Percentiles rank a stretch among this genome's conserved stretches.
phyloP scores from a whole-genome alignment of 2,888 invertebrate genomes.

The Acleris holmiana region DNA sequence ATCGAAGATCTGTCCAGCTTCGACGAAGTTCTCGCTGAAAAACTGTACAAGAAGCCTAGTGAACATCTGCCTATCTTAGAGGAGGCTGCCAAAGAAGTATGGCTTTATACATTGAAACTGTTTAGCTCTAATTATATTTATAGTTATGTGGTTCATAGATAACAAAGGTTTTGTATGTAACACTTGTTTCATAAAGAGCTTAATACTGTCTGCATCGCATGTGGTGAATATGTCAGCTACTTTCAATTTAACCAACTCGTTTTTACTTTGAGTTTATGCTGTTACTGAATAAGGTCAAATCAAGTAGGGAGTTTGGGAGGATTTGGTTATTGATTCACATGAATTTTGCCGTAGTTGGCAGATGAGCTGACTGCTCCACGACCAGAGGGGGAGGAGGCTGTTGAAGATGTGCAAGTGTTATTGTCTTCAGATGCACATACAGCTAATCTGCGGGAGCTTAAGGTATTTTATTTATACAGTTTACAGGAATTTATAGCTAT shows the following conservation, averaged over 20 bases:
- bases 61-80: constrained; percentile 97
- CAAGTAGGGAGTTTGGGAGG: too few relatives aligned
- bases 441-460: constrained; percentile 91
- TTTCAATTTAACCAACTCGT: too few relatives aligned
- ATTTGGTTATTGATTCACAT: too few relatives aligned
- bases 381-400: constrained; percentile 93
- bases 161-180: too few relatives aligned
- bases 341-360: constrained; percentile 83
- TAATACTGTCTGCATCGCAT: too few relatives aligned
- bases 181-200: too few relatives aligned
- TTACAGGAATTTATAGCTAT: too few relatives aligned
- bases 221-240: too few relatives aligned
- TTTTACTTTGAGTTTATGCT: too few relatives aligned
- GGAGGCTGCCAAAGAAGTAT: constrained; percentile 95
- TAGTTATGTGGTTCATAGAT: too few relatives aligned
- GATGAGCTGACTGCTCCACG: constrained; percentile 98
- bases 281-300: too few relatives aligned
- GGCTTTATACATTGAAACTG: not conserved
- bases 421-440: constrained; percentile 93
- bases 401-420: constrained; percentile 97
- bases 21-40: constrained; percentile 96
- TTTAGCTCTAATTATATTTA: not conserved
- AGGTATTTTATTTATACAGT: constrained; percentile 79
- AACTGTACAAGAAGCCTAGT: constrained; percentile 95
- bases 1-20: constrained; percentile 97